These are phyloP conservation scores for Silurus aristotelis DNA, from an alignment of 2,797 vertebrate genomes.

Conservation along the genomic window DNA sequence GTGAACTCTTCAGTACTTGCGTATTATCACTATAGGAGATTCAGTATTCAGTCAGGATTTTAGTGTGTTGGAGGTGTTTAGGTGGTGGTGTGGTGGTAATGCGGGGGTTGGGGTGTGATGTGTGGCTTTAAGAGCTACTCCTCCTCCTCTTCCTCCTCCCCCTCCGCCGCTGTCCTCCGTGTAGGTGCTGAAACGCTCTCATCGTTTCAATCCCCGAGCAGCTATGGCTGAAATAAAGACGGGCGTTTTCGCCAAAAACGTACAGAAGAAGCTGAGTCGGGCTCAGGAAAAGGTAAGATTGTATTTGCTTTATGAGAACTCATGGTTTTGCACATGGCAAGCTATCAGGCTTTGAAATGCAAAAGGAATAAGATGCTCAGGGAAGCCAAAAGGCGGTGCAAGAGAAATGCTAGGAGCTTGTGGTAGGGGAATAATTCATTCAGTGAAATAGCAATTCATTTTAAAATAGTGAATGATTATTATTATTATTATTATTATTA, in stretches of 20 bases:
- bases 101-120: background rate
- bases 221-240: constrained; percentile 96
- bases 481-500: no score
- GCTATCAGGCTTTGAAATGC: background rate
- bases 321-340: background rate
- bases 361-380: background rate
- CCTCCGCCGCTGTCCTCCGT: constrained; percentile 43
- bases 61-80: background rate
- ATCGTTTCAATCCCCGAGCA: constrained; percentile 64
- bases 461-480: background rate
- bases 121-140: constrained; percentile 68
- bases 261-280: constrained; percentile 89
- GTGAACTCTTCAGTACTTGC: background rate
- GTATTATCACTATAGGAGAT: background rate
- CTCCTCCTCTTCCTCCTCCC: constrained; percentile 35
- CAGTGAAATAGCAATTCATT: no score
- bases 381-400: background rate
- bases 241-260: constrained; percentile 95
- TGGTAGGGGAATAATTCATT: background rate
- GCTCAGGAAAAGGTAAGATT: constrained; percentile 91
- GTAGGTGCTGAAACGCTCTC: constrained; percentile 59
- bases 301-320: background rate
- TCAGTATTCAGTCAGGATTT: background rate
- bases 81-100: background rate
- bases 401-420: background rate